Percentiles rank a stretch among this genome's conserved stretches.
phyloP scores from a whole-genome alignment of 2,797 vertebrate species.

The Adelosebastes latens region DNA sequence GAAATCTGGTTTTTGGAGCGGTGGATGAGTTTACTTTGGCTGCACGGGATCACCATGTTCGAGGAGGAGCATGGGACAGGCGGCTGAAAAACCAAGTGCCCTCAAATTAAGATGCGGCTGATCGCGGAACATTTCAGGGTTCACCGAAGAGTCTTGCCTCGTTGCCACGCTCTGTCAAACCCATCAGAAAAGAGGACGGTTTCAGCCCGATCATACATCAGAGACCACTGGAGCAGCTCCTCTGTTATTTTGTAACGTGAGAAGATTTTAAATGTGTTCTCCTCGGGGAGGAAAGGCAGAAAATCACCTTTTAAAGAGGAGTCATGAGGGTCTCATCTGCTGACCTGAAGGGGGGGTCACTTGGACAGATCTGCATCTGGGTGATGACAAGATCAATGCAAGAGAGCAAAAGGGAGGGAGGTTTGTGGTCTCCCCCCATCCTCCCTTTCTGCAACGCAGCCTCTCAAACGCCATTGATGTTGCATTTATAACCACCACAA shows the following conservation, averaged over 20 bases:
- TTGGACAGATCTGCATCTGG: constrained; percentile 30
- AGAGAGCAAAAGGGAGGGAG: constrained; percentile 3
- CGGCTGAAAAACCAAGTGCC: constrained; percentile 23
- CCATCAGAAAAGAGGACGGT: not conserved
- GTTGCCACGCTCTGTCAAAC: constrained; percentile 3
- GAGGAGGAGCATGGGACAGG: constrained; percentile 23
- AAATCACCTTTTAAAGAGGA: constrained; percentile 30
- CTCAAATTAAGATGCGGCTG: constrained; percentile 48
- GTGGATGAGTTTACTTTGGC: constrained; percentile 69
- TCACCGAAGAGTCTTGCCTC: constrained; percentile 35
- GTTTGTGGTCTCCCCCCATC: not conserved
- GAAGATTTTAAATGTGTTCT: constrained; percentile 20
- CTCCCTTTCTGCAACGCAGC: constrained; percentile 4
- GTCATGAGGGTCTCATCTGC: constrained; percentile 1
- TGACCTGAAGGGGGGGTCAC: constrained; percentile 27
- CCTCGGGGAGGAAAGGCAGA: not conserved
- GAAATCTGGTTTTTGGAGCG: constrained; percentile 57
- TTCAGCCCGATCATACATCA: not conserved
- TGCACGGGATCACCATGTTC: constrained; percentile 13
- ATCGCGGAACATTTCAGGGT: constrained; percentile 52
- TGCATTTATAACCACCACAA: constrained; percentile 57
- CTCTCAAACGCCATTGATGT: constrained; percentile 41
- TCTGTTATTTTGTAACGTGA: constrained; percentile 35
- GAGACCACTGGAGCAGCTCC: not conserved
- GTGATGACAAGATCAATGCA: constrained; percentile 48